A percentile compares a stretch with the other conserved stretches of the same genome.
Evolutionary conservation across 1,140 invertebrate species (phyloP).

Genomic region (Chionoecetes opilio): DNA sequence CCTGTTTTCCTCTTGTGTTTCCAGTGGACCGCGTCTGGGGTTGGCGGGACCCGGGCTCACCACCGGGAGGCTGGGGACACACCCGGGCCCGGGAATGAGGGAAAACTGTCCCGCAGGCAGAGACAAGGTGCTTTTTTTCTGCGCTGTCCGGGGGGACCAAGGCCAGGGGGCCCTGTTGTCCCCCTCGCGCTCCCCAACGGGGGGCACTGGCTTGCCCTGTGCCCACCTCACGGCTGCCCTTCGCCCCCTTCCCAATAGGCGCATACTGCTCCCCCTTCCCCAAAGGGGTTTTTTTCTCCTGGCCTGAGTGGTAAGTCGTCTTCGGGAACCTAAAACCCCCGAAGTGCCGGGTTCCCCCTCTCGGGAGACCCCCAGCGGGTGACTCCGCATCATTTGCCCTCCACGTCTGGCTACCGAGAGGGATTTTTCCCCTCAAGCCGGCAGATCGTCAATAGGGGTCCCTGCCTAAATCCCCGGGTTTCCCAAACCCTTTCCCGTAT

Average conservation of each 20-base stretch:
- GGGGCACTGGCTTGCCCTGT: conserved; percentile 41
- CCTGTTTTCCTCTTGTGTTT: conserved; percentile 20
- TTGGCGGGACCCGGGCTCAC: too few relatives aligned
- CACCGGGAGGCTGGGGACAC: conserved; percentile 41
- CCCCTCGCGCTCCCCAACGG: conserved; percentile 53
- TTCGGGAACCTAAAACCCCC: conserved; percentile 83
- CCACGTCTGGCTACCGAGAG: conserved; percentile 82
- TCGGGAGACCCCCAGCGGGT: conserved; percentile 86
- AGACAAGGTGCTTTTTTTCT: conserved; percentile 68
- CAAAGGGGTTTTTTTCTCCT: conserved; percentile 74
- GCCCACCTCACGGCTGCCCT: conserved; percentile 50
- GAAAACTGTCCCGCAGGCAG: conserved; percentile 70
- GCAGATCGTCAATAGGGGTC: conserved; percentile 64
- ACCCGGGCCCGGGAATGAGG: conserved; percentile 51
- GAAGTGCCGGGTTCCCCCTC: conserved; percentile 83
- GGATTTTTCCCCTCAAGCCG: conserved; percentile 69
- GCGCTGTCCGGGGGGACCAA: conserved; percentile 63
- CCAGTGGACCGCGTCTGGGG: conserved; percentile 54
- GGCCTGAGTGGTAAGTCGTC: conserved; percentile 76
- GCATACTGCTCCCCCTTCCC: conserved; percentile 62
- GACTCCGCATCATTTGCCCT: conserved; percentile 87
- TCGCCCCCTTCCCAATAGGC: conserved; percentile 57
- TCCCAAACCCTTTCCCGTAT: conserved; percentile 35
- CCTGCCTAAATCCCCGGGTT: conserved; percentile 55
- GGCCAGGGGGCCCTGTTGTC: conserved; percentile 61